These are phyloP conservation scores for Lasiurus borealis DNA, from an alignment of 2,113 vertebrate species.

Conservation along the genomic window DNA sequence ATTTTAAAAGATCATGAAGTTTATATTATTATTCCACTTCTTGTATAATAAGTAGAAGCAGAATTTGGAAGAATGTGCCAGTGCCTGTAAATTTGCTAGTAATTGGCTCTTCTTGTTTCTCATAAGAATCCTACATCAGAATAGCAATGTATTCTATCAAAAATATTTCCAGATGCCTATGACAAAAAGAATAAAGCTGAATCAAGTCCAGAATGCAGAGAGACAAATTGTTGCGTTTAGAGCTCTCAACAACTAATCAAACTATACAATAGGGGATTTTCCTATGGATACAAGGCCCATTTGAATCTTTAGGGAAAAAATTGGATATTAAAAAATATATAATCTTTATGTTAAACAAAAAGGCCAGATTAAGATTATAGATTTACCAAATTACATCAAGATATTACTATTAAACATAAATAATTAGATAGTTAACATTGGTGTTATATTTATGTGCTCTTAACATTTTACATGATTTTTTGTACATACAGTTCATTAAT, in stretches of 20 bases:
- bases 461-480: conserved; percentile 35
- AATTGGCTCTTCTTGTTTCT: conserved; percentile 62
- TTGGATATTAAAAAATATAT: background rate
- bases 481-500: background rate
- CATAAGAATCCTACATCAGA: conserved; percentile 21
- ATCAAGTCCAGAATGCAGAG: conserved; percentile 38
- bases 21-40: conserved; percentile 11
- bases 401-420: background rate
- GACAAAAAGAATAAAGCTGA: conserved; percentile 66
- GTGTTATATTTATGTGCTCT: background rate
- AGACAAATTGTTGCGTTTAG: conserved; percentile 51
- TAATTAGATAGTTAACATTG: conserved; percentile 9
- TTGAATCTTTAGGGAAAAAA: conserved; percentile 3
- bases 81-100: conserved; percentile 26
- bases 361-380: background rate
- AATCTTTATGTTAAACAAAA: background rate
- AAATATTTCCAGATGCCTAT: conserved; percentile 61
- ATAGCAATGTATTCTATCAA: background rate
- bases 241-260: conserved; percentile 59
- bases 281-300: background rate
- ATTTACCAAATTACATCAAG: conserved; percentile 7
- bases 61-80: conserved; percentile 20
- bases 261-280: background rate
- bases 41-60: conserved; percentile 46
- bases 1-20: background rate